Conservation (phyloP, 2,113 vertebrate species). For the Phoenicopterus ruber region DNA sequence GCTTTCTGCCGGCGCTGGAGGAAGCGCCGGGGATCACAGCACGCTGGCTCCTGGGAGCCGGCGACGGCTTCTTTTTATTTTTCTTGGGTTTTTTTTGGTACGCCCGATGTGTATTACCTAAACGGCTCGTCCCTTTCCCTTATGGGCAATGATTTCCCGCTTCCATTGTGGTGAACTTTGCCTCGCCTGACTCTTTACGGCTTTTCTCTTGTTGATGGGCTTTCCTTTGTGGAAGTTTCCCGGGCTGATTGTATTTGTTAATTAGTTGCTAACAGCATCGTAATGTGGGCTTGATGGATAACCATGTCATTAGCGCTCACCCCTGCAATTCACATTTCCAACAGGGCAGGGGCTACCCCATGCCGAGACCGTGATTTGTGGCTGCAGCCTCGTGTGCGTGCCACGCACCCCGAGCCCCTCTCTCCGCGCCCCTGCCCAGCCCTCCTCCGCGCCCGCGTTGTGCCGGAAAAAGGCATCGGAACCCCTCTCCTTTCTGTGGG, state of each 20-base stretch:
- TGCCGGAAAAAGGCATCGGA: not conserved
- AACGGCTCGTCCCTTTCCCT: not conserved
- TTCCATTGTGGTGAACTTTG: conserved; percentile 33
- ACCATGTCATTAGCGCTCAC: conserved; percentile 72
- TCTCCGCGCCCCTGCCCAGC: too few species aligned
- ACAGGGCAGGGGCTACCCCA: conserved; percentile 44
- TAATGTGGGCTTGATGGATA: conserved; percentile 78
- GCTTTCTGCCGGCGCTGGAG: not conserved
- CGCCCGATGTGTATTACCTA: conserved; percentile 52
- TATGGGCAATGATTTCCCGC: conserved; percentile 10
- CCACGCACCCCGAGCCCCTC: not conserved
- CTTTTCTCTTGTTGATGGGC: conserved; percentile 58
- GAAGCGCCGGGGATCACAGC: not conserved
- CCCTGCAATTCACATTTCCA: conserved; percentile 63
- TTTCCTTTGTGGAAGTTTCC: conserved; percentile 67
- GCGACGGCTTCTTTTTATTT: not conserved
- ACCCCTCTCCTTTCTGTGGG: not conserved
- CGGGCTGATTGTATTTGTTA: conserved; percentile 76
- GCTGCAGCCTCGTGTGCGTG: not conserved
- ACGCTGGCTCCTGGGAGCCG: not conserved
- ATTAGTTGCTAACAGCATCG: conserved; percentile 82
- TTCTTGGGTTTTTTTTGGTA: not conserved
- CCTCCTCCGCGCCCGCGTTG: not conserved
- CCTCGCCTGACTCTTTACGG: conserved; percentile 34
- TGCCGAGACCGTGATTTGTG: conserved; percentile 55